phyloP scores from a whole-genome alignment of 1,140 invertebrate species.

The Archivesica marissinica region DNA sequence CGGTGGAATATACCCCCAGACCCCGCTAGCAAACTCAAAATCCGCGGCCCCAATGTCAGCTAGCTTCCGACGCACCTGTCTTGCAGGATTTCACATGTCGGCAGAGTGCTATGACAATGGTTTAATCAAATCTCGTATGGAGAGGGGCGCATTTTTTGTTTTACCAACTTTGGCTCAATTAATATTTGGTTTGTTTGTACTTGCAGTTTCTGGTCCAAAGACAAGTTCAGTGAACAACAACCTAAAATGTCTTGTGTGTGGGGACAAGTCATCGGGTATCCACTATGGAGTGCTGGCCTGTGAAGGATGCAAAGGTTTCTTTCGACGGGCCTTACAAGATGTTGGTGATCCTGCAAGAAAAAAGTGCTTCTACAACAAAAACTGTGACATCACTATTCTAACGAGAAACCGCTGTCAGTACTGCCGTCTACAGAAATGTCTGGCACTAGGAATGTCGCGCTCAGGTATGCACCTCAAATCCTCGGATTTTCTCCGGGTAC shows the following conservation, averaged over 20 bases:
- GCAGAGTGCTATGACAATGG: too few species aligned
- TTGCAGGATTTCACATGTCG: too few species aligned
- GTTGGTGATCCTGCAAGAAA: slow-evolving; percentile 81
- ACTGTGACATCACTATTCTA: slow-evolving; percentile 82
- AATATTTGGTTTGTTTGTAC: not conserved
- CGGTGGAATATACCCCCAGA: too few species aligned
- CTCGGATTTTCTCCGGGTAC: too few species aligned
- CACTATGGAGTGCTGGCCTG: slow-evolving; percentile 86
- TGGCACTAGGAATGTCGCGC: slow-evolving; percentile 99
- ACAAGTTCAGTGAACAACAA: slow-evolving; percentile 62
- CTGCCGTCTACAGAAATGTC: slow-evolving; percentile 99
- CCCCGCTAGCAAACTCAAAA: too few species aligned
- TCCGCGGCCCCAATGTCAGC: too few species aligned
- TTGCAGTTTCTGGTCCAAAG: slow-evolving; percentile 52
- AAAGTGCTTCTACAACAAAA: slow-evolving; percentile 83
- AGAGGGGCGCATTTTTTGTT: too few species aligned
- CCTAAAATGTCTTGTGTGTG: slow-evolving; percentile 85
- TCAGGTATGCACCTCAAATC: slow-evolving; percentile 94
- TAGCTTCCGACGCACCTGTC: too few species aligned
- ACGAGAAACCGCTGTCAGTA: slow-evolving; percentile 98
- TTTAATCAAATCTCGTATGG: too few species aligned
- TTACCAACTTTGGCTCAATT: too few species aligned
- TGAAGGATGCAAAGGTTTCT: slow-evolving; percentile 85
- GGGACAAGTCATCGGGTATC: slow-evolving; percentile 85
- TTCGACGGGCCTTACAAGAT: slow-evolving; percentile 82